Base-by-base conservation (phyloP, 2,888 invertebrate species). In the Eulithis testata region DNA sequence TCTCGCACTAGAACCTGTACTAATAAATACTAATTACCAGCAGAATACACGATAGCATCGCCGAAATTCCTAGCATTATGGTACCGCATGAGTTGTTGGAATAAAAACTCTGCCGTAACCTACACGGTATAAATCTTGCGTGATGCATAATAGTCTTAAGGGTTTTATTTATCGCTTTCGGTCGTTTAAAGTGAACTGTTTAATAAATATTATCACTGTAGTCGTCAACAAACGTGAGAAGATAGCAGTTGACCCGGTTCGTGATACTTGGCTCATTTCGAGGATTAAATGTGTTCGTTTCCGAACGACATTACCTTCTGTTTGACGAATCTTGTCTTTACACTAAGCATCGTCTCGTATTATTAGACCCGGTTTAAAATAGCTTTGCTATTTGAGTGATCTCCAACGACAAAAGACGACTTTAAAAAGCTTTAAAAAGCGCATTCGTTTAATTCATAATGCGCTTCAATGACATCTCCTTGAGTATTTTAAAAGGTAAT, bases 1-100 rank as follows among this genome's bases (percentile, higher is more conserved):
- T 79, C 80, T 75, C 77, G 77, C 76, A 74, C 78, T 72, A 78
- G 75, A 87, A 83, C 84, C 80, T 76, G 84, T 81, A 72, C 88
- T 86, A 90, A 92, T 91, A 92, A 92, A 91, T 92, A 91, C 90
- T 90, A 91, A 92, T 93, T 92, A 93, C 92, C 84, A 85, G 89
- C 88, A 87, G 90, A 91, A 91, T 88, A 89, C 83, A 86, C 76
- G 91, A 91, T 91, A 90, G 82, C 85, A 91, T 92, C 91, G 83
- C 83, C 80, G 76, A 89, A 89, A 88, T 87, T 88, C 89, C 84
- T 78, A 75, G 81, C 83, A 82, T 84, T 85, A 85, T 80, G 81
- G 76, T 76, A 78, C 77, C 73, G 78, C 80, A 78, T 78, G 79
- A 73, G 74, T 70, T 73, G 75, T 81, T 76, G 74, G 80, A 80